A percentile compares a stretch with the other conserved stretches of the same genome.
phyloP scores from a whole-genome alignment of 2,888 invertebrate species.

The Drosophila suboccidentalis region DNA sequence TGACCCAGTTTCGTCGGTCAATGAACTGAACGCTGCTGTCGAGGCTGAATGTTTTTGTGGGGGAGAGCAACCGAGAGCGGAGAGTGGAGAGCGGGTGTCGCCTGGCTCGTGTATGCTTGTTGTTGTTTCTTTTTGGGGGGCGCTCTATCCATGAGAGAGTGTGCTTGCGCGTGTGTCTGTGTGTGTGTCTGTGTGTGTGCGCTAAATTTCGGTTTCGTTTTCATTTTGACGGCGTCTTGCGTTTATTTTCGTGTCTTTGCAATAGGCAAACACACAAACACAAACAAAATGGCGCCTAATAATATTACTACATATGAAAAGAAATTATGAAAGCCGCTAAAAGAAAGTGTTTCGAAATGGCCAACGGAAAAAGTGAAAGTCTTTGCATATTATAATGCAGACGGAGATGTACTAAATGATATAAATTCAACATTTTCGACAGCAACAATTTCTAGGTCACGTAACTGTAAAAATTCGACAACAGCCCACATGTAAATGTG shows the following conservation, averaged over 20 bases:
- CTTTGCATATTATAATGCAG: slow-evolving; percentile 29
- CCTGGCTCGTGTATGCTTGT: slow-evolving; percentile 43
- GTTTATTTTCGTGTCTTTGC: slow-evolving; percentile 80
- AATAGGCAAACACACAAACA: slow-evolving; percentile 59
- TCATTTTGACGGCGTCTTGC: slow-evolving; percentile 79
- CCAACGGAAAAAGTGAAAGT: slow-evolving; percentile 73
- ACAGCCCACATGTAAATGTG: slow-evolving; percentile 24
- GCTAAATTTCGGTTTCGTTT: slow-evolving; percentile 84
- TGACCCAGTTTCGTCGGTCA: slow-evolving; percentile 74
- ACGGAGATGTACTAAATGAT: slow-evolving; percentile 18
- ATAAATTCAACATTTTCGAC: slow-evolving; percentile 37
- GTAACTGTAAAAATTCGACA: slow-evolving; percentile 62
- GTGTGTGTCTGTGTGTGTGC: slow-evolving; percentile 50
- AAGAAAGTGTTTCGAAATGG: slow-evolving; percentile 79
- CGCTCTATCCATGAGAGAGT: slow-evolving; percentile 44
- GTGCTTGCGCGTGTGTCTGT: slow-evolving; percentile 30
- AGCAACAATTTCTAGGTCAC: slow-evolving; percentile 53
- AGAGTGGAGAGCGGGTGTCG: slow-evolving; percentile 20
- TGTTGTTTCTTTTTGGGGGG: slow-evolving; percentile 44
- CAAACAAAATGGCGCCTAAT: slow-evolving; percentile 75
- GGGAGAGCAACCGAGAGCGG: slow-evolving; percentile 14
- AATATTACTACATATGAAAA: slow-evolving; percentile 68
- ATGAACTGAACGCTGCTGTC: slow-evolving; percentile 75
- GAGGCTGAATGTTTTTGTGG: slow-evolving; percentile 57
- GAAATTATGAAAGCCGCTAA: slow-evolving; percentile 79